Evolutionary conservation across 1,140 invertebrate species (phyloP).

Genomic region (Helicoverpa armigera): DNA sequence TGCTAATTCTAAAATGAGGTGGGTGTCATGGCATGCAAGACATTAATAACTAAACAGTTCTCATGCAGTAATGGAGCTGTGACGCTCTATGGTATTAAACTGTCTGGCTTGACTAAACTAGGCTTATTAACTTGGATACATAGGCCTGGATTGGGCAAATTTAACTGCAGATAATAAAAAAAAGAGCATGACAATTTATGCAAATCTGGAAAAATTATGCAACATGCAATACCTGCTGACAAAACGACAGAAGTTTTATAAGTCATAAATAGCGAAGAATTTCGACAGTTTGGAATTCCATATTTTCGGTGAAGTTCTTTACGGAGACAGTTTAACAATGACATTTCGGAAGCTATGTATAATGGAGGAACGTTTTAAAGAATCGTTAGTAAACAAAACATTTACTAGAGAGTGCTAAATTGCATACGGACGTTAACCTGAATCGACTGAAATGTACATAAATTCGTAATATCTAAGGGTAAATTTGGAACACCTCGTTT

Average conservation of each 20-base stretch:
- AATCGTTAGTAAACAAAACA: background rate
- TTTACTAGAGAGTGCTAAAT: background rate
- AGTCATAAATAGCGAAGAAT: background rate
- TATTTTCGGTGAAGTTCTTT: background rate
- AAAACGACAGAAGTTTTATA: background rate
- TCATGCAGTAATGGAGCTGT: background rate
- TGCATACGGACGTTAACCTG: background rate
- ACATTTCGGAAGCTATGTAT: background rate
- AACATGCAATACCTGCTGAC: background rate
- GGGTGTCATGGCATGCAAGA: slow-evolving; percentile 17
- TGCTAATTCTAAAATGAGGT: slow-evolving; percentile 2
- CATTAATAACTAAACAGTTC: slow-evolving; percentile 11
- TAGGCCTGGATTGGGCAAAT: background rate
- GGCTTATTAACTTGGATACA: background rate
- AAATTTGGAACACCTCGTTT: background rate
- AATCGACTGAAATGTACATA: background rate
- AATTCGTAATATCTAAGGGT: background rate
- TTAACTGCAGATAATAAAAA: too few relatives aligned
- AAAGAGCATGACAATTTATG: too few relatives aligned
- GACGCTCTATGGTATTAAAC: background rate
- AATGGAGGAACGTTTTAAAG: background rate
- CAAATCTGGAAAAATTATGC: background rate
- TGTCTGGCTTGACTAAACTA: background rate
- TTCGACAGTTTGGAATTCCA: background rate
- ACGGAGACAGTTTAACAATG: background rate